These are phyloP conservation scores for Pachyseris speciosa DNA, from an alignment of 64 coral and sea anemone genomes.

Conservation along the genomic window DNA sequence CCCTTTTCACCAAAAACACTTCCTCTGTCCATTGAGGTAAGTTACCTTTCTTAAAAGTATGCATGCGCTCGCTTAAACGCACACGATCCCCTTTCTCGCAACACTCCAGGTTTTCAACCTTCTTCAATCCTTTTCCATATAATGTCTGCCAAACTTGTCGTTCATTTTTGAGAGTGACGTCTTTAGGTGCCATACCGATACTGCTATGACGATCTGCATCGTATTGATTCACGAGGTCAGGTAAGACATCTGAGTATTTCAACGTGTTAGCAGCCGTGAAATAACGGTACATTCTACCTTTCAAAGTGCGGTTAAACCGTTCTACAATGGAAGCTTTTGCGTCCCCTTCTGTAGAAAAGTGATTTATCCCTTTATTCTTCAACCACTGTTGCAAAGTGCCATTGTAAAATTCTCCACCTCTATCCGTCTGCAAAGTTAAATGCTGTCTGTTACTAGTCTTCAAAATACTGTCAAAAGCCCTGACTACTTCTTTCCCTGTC, in stretches of 20 bases:
- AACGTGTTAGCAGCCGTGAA: not conserved
- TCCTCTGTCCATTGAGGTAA: too few relatives aligned
- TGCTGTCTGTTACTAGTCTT: not conserved
- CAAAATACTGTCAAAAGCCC: slow-evolving; percentile 9
- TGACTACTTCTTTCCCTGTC: not conserved
- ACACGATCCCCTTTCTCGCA: too few relatives aligned
- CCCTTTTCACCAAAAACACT: too few relatives aligned
- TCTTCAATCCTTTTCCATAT: too few relatives aligned
- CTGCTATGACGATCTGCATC: slow-evolving; percentile 25
- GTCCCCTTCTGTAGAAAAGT: too few relatives aligned
- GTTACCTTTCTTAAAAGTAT: too few relatives aligned
- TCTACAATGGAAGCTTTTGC: slow-evolving; percentile 13
- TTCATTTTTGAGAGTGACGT: too few relatives aligned
- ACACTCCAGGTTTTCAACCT: too few relatives aligned
- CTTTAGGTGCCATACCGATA: too few relatives aligned
- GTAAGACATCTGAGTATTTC: not conserved
- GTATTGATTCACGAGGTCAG: not conserved
- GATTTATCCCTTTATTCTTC: too few relatives aligned
- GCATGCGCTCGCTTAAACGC: too few relatives aligned
- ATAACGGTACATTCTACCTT: slow-evolving; percentile 18
- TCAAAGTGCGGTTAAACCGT: slow-evolving; percentile 67
- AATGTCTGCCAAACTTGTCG: too few relatives aligned
- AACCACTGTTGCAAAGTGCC: not conserved
- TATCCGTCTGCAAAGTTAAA: not conserved
- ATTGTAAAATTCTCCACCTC: slow-evolving; percentile 57